Base-by-base conservation (phyloP, 2,888 invertebrate species). In the Melinopterus prodromus region DNA sequence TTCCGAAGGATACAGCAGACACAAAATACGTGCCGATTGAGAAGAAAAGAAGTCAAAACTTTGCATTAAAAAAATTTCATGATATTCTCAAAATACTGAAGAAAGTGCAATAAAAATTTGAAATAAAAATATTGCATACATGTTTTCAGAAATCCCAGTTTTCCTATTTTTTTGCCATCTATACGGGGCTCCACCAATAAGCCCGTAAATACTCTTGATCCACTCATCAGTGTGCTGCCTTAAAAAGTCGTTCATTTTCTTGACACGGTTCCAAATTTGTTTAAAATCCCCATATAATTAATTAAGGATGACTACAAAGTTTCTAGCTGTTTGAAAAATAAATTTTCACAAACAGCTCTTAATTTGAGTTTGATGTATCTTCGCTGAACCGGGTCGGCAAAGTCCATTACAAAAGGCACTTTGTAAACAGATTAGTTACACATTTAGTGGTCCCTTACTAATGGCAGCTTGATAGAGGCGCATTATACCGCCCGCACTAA, bases 381-480 rank as follows among this genome's bases (percentile, higher is more conserved):
- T 53, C 12, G 53, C 53, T 53, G 53, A 53, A 53, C 53, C 53
- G 53, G 53, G 53, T n/a, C 74, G 9, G n/a, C 36, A 74, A 74
- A 74, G 74, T 74, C 74, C 74, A 74, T 74, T 74, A 74, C 74
- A 35, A n/a, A 37, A 37, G 74, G 26, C 37, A 74, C 36, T 74
- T 74, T 74, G 74, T 74, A 74, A 74, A 74, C 74, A 74, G 74
- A 74, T 74, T 74, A 74, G 74, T 26, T 74, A 74, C 74, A 74
- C 35, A 74, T 74, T 74, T 35, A 37, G 74, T 74, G 35, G n/a
- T 35, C n/a, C 15, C 71, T 36, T 37, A 74, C 74, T 74, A 74
- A 74, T 74, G 74, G 74, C 36, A 37, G 35, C 35, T 74, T 74
- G 74, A 74, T 74, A 74, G 74, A 37, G 71, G 37, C 74, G 53